Percentiles rank a stretch among this genome's conserved stretches.
These are phyloP conservation scores for Phacellophora camtschatica DNA, from an alignment of 30 jellyfish, hydroid and myxozoan species.

Conservation along the genomic window DNA sequence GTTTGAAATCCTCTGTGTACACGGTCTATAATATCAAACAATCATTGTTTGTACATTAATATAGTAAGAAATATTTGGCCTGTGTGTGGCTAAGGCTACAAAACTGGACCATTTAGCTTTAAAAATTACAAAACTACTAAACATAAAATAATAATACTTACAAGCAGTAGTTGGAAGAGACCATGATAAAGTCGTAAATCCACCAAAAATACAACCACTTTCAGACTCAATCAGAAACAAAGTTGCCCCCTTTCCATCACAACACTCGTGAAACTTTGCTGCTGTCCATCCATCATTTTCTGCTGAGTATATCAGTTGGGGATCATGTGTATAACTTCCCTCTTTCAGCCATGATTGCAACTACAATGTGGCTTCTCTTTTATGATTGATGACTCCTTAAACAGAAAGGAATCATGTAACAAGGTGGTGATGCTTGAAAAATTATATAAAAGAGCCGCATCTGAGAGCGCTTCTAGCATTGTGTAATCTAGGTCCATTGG, in stretches of 20 bases:
- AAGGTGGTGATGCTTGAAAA: no score
- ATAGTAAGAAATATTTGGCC: no score
- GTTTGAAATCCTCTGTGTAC: no score
- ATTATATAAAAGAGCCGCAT: no score
- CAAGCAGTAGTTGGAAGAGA: not conserved
- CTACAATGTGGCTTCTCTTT: not conserved
- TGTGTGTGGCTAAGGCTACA: no score
- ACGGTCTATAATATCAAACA: no score
- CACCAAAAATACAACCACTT: constrained; percentile 5
- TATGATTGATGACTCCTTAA: not conserved
- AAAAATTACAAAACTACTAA: no score
- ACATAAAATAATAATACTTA: not conserved
- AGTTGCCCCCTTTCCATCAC: not conserved
- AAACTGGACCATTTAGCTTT: no score
- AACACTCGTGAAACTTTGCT: not conserved
- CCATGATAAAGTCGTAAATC: not conserved
- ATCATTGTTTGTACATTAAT: no score
- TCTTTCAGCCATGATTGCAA: not conserved
- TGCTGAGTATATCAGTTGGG: not conserved
- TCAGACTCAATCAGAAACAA: not conserved
- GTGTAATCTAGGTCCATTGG: no score
- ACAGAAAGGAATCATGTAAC: no score
- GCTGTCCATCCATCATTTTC: not conserved
- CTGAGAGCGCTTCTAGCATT: no score
- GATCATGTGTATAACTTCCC: not conserved